Percentiles rank a stretch among this genome's conserved stretches.
Evolutionary conservation across 2,797 vertebrate species (phyloP).

Genomic region (Adrianichthys oophorus): DNA sequence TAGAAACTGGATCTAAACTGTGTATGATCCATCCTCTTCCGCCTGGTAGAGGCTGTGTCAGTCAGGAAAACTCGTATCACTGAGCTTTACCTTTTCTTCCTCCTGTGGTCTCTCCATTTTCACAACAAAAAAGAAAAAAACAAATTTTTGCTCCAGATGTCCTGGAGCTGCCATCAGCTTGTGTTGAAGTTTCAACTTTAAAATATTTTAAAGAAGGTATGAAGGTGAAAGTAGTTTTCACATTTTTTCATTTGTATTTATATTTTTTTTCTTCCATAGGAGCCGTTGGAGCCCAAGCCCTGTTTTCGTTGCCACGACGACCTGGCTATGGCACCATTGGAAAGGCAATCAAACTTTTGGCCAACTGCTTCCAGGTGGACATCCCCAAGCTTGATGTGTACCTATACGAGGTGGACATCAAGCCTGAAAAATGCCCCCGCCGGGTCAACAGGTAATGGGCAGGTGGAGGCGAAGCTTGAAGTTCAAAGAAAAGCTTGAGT

Average conservation of each 20-base stretch:
- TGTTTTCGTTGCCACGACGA: slow-evolving; percentile 91
- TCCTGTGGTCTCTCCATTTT: too few relatives aligned
- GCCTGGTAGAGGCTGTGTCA: slow-evolving; percentile 29
- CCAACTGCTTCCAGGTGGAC: slow-evolving; percentile 99
- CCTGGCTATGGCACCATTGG: slow-evolving; percentile 98
- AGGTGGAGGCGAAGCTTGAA: too few relatives aligned
- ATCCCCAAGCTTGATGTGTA: slow-evolving; percentile 99
- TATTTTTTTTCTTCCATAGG: slow-evolving; percentile 61
- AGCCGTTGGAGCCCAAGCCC: slow-evolving; percentile 91
- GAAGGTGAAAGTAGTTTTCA: too few relatives aligned
- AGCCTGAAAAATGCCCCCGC: slow-evolving; percentile 96
- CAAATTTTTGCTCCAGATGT: too few relatives aligned
- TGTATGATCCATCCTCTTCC: slow-evolving; percentile 11
- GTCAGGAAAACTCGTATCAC: slow-evolving; percentile 16
- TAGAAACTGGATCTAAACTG: slow-evolving; percentile 35
- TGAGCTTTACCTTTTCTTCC: too few relatives aligned
- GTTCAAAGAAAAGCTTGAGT: too few relatives aligned
- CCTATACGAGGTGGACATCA: slow-evolving; percentile 98
- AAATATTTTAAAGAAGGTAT: too few relatives aligned
- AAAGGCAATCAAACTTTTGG: slow-evolving; percentile 97
- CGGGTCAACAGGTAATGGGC: slow-evolving; percentile 91
- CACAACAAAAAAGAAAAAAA: too few relatives aligned
- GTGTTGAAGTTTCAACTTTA: too few relatives aligned
- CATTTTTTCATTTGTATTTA: background rate
- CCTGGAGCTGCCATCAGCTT: too few relatives aligned